phyloP scores from a whole-genome alignment of 2,888 invertebrate genomes.

The Phaedon cochleariae region DNA sequence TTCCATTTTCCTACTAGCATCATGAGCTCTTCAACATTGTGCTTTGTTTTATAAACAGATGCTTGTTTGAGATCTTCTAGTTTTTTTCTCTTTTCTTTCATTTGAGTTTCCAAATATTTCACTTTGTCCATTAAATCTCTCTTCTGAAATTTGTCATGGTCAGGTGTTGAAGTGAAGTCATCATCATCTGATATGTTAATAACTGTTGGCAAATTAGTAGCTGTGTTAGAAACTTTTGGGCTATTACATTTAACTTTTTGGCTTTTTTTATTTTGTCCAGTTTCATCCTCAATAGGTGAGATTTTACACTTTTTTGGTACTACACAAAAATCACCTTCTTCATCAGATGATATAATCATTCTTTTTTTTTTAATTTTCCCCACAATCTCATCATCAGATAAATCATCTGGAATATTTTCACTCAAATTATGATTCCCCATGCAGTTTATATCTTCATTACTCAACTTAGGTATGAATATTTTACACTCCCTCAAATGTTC shows the following conservation, averaged over 20 bases:
- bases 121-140: conserved; percentile 31
- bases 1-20: conserved; percentile 66
- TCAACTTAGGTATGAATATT: conserved; percentile 10
- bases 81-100: conserved; percentile 39
- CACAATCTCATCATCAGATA: conserved; percentile 15
- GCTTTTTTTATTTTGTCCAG: background rate
- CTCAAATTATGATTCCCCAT: background rate
- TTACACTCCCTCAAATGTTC: conserved; percentile 10
- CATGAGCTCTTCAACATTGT: conserved; percentile 64
- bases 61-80: conserved; percentile 43
- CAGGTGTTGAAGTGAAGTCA: conserved; percentile 40
- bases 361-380: conserved; percentile 18
- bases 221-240: conserved; percentile 1
- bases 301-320: background rate
- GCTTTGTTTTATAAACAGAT: conserved; percentile 49
- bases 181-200: conserved; percentile 31
- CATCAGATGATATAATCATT: conserved; percentile 2
- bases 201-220: background rate
- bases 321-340: conserved; percentile 13
- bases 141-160: conserved; percentile 34
- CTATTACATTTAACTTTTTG: conserved; percentile 5
- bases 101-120: conserved; percentile 30
- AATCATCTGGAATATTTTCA: background rate
- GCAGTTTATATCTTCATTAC: conserved; percentile 4
- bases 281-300: background rate